Evolutionary conservation across 2,797 vertebrate species (phyloP).

Genomic region (Chrosomus eos): DNA sequence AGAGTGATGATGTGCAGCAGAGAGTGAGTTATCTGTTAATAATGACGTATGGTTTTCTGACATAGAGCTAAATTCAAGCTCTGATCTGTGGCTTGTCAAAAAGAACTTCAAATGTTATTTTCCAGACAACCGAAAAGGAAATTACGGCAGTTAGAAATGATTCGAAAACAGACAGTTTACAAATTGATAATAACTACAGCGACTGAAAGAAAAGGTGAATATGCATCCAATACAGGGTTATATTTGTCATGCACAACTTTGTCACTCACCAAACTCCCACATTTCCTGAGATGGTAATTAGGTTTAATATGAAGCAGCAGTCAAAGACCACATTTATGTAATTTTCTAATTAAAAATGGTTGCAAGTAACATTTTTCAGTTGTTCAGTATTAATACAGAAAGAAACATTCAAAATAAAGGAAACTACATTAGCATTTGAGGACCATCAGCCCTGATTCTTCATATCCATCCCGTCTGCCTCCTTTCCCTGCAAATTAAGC

Average conservation of each 20-base stretch:
- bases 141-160: neutral
- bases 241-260: neutral
- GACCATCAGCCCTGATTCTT: constrained; percentile 2
- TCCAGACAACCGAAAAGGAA: constrained; percentile 8
- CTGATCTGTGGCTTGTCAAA: neutral
- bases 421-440: constrained; percentile 34
- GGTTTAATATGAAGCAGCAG: constrained; percentile 40
- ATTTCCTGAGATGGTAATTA: constrained; percentile 12
- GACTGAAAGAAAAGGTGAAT: neutral
- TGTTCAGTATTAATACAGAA: constrained; percentile 17
- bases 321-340: constrained; percentile 42
- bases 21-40: constrained; percentile 32
- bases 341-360: constrained; percentile 27
- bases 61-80: constrained; percentile 12
- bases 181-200: neutral
- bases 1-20: constrained; percentile 29
- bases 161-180: constrained; percentile 8
- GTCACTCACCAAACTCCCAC: constrained; percentile 31
- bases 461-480: constrained; percentile 52
- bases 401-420: neutral
- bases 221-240: neutral
- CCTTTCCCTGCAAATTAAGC: constrained; percentile 72
- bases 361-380: constrained; percentile 18
- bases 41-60: constrained; percentile 18
- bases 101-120: constrained; percentile 7